A percentile compares a stretch with the other conserved stretches of the same genome.
Evolutionary conservation across 53 echinoderm and acorn worm genomes (phyloP).

Genomic region (Henricia sp.): DNA sequence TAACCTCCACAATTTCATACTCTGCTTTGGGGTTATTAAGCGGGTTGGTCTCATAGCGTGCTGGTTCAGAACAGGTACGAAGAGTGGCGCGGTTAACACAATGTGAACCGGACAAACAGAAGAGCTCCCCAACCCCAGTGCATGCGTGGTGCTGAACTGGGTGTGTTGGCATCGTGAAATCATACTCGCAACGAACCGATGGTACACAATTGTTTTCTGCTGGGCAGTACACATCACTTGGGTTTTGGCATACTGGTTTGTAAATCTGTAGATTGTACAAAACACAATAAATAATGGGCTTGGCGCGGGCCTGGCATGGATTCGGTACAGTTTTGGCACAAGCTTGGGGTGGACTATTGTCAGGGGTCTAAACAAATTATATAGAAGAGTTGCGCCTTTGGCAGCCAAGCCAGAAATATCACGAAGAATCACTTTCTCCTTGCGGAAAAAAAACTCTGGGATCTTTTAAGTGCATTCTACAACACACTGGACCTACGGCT

Average conservation of each 20-base stretch:
- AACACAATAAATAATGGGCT: neutral
- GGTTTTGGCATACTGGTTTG: constrained; percentile 2
- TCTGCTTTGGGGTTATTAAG: constrained; percentile 9
- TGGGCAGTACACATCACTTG: constrained; percentile 28
- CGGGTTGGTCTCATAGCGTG: constrained; percentile 17
- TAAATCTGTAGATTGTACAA: constrained; percentile 13
- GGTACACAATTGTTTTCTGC: neutral
- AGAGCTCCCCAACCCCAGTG: constrained; percentile 4
- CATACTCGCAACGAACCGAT: neutral
- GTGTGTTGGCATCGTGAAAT: constrained; percentile 5
- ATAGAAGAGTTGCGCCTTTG: too few species aligned
- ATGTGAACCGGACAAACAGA: constrained; percentile 12
- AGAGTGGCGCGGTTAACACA: neutral
- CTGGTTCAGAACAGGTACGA: neutral
- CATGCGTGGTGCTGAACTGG: constrained; percentile 1
- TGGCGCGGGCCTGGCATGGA: too few species aligned
- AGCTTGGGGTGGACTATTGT: too few species aligned
- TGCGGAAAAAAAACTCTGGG: too few species aligned
- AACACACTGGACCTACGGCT: too few species aligned
- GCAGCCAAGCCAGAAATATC: too few species aligned
- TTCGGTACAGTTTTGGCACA: too few species aligned
- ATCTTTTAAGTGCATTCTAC: too few species aligned
- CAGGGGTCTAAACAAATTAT: too few species aligned
- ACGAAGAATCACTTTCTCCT: too few species aligned
- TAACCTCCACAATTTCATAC: constrained; percentile 30